These are phyloP conservation scores for Tachypleus tridentatus DNA, from an alignment of 1,140 invertebrate species.

Conservation along the genomic window DNA sequence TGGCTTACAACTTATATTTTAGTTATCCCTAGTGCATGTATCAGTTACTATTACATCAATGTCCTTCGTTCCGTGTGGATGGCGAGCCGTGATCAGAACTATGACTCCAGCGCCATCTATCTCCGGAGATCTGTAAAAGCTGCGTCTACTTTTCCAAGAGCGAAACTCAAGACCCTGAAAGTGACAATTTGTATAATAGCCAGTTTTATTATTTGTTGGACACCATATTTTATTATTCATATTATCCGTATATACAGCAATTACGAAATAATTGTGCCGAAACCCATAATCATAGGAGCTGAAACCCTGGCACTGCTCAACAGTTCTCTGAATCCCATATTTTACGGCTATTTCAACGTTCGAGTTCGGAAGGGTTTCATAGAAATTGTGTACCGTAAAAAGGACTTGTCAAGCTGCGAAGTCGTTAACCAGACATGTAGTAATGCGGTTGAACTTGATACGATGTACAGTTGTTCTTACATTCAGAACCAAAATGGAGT, in stretches of 20 bases:
- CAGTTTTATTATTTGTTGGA: conserved; percentile 38
- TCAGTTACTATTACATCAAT: conserved; percentile 37
- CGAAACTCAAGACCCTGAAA: conserved; percentile 37
- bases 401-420: conserved; percentile 9
- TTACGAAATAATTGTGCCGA: conserved; percentile 31
- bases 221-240: conserved; percentile 36
- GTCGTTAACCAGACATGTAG: too few relatives aligned
- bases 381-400: conserved; percentile 14
- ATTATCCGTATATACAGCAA: conserved; percentile 35
- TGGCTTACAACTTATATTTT: conserved; percentile 36
- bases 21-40: conserved; percentile 33
- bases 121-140: conserved; percentile 24
- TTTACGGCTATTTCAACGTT: conserved; percentile 38
- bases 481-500: too few relatives aligned
- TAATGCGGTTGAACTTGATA: too few relatives aligned
- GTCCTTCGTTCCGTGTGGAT: conserved; percentile 36
- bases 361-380: conserved; percentile 17
- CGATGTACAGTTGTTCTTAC: too few relatives aligned
- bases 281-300: conserved; percentile 30
- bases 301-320: conserved; percentile 37
- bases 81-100: conserved; percentile 9
- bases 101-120: conserved; percentile 18
- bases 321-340: conserved; percentile 35
- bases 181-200: conserved; percentile 35
- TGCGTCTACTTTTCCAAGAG: conserved; percentile 24